A percentile compares a stretch with the other conserved stretches of the same genome.
Evolutionary conservation across 2,888 invertebrate genomes (phyloP).

Genomic region (Copidosoma aretas): DNA sequence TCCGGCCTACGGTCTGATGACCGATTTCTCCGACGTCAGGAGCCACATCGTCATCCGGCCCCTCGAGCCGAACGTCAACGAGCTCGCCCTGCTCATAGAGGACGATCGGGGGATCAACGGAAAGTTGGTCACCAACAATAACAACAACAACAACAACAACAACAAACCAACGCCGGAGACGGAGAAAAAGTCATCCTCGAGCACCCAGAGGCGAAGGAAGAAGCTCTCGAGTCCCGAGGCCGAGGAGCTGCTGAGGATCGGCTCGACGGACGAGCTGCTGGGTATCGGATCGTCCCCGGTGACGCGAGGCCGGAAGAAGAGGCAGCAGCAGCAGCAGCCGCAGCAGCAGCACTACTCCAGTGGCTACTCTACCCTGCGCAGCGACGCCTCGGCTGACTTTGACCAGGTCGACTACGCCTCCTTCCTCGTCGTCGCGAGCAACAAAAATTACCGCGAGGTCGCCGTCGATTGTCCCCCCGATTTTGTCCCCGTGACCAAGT

Average conservation of each 20-base stretch:
- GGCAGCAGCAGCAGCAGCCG: conserved; percentile 55
- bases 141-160: conserved; percentile 12
- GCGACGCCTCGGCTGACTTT: conserved; percentile 55
- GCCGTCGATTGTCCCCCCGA: conserved; percentile 61
- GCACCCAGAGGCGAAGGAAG: conserved; percentile 31
- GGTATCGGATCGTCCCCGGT: conserved; percentile 40
- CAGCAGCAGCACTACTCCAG: conserved; percentile 57
- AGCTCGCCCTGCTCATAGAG: conserved; percentile 56
- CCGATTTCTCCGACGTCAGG: conserved; percentile 53
- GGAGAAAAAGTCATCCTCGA: conserved; percentile 6
- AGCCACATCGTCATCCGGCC: conserved; percentile 50
- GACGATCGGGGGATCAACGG: conserved; percentile 45
- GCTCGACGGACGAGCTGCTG: conserved; percentile 56
- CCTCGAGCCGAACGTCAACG: conserved; percentile 56
- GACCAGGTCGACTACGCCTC: conserved; percentile 46
- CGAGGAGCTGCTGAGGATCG: conserved; percentile 51
- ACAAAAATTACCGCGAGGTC: conserved; percentile 55
- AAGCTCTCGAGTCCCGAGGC: conserved; percentile 45
- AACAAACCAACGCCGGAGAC: conserved; percentile 10
- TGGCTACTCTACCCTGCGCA: conserved; percentile 58
- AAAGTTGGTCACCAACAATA: no score
- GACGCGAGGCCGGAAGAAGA: conserved; percentile 50
- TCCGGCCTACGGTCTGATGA: conserved; percentile 57
- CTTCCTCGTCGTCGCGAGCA: conserved; percentile 52
- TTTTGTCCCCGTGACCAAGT: conserved; percentile 58